These are phyloP conservation scores for Drosophila funebris DNA, from an alignment of 1,140 invertebrate genomes.

Conservation along the genomic window DNA sequence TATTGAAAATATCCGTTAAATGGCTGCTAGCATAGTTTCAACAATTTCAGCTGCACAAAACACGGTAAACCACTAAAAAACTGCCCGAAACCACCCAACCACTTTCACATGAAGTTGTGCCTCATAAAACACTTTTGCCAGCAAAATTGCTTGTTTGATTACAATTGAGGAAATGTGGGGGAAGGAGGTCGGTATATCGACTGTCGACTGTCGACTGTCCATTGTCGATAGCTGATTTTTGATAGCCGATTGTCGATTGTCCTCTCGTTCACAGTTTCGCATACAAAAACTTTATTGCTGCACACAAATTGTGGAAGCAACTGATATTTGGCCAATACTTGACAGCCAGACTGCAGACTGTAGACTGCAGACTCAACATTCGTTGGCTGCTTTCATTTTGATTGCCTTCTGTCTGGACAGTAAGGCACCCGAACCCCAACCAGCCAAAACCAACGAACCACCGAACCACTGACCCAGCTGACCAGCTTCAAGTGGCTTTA, in stretches of 20 bases:
- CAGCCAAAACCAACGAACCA: not conserved
- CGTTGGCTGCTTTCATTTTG: conserved; percentile 6
- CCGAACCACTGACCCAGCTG: conserved; percentile 10
- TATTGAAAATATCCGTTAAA: conserved; percentile 28
- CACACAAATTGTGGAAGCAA: not conserved
- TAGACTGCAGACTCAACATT: not conserved
- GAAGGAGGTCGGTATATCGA: not conserved
- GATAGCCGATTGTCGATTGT: conserved; percentile 9
- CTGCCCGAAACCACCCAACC: not conserved
- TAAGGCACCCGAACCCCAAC: not conserved
- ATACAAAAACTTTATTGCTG: conserved; percentile 25
- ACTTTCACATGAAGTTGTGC: not conserved
- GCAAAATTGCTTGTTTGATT: conserved; percentile 32
- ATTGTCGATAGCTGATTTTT: conserved; percentile 9
- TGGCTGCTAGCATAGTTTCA: conserved; percentile 11
- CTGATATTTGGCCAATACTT: conserved; percentile 33
- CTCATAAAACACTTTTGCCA: not conserved
- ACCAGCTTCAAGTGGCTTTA: conserved; percentile 22
- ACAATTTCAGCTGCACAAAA: conserved; percentile 20
- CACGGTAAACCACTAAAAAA: not conserved
- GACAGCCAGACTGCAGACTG: conserved; percentile 16
- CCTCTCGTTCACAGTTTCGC: not conserved
- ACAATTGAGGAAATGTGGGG: not conserved
- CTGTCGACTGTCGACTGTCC: conserved; percentile 10
- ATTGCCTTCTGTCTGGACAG: conserved; percentile 32